Base-by-base conservation (phyloP, 2,888 invertebrate genomes). In the Coenonympha arcania region DNA sequence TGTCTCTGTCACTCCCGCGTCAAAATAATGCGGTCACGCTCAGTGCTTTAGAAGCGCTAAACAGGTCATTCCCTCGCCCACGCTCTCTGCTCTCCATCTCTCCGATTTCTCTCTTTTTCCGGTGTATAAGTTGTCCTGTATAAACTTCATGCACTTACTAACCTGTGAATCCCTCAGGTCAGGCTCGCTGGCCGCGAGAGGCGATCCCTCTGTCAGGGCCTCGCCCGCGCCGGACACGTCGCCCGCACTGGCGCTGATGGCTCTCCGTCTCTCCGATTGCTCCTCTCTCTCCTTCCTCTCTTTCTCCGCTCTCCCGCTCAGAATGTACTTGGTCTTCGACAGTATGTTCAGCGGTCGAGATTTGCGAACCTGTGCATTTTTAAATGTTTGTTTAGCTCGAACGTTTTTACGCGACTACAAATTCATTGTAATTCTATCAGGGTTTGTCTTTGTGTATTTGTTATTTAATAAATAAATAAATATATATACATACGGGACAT, bases 181-280 rank as follows among this genome's bases (percentile, higher is more conserved):
- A 0, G 91, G 91, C 72, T 91, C 91, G 73, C 91, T 92, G 60
- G 89, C 88, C 0, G 91, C 87, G 20, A 83, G 87, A 36, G 88
- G 81, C 41, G 85, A 54, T 19, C 74, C 52, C 55, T 72, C 66
- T 60, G 60, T 50, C 44, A 39, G 46, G 39, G 50, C 45, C 58
- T 51, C 60, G 89, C 78, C 60, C 90, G 73, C 64, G 60, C 57
- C 79, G 77, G 56, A 89, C 82, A 66, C 93, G 88, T 60, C 77
- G 64, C 31, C 66, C 76, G 70, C 73, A 79, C 34, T 74, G 76
- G 67, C 75, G 78, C 66, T 68, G 64, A 61, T 73, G 75, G 63
- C 68, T 61, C 52, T 65, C 68, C 55, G 67, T 66, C 55, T 69
- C 63, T 55, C 69, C 57, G 50, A 50, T 58, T 54, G 58, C 11